phyloP scores from a whole-genome alignment of 2,888 invertebrate species.

The Hemaris fuciformis region DNA sequence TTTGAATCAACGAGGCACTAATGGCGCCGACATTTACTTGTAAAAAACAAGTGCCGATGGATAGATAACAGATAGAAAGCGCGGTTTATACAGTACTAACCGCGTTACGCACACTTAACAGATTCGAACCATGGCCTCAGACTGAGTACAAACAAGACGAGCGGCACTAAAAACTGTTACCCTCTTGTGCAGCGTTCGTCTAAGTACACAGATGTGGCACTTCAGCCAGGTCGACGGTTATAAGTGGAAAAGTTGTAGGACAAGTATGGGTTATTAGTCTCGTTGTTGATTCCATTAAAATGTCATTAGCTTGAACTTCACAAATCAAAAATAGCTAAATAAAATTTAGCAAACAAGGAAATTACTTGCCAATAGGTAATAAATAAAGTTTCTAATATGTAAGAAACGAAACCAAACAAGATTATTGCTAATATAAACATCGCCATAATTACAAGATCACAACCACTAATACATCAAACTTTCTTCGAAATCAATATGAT shows the following conservation, averaged over 20 bases:
- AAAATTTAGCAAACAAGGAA: neutral
- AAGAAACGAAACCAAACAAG: neutral
- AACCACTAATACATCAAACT: neutral
- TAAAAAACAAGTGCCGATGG: constrained; percentile 61
- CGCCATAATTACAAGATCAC: neutral
- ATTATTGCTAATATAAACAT: neutral
- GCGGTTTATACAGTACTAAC: constrained; percentile 63
- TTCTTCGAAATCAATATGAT: neutral
- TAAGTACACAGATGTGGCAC: neutral
- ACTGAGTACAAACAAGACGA: constrained; percentile 16
- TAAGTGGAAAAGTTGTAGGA: neutral
- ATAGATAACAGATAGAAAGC: constrained; percentile 75
- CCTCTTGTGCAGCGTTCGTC: neutral
- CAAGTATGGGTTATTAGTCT: neutral
- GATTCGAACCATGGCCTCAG: constrained; percentile 24
- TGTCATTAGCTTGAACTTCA: neutral
- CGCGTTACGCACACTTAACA: constrained; percentile 71
- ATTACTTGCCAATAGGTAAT: too few relatives aligned
- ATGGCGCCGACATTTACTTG: constrained; percentile 59
- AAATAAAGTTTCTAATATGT: too few relatives aligned
- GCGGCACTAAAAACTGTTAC: constrained; percentile 12
- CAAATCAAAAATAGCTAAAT: neutral
- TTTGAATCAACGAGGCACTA: constrained; percentile 56
- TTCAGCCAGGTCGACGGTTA: neutral
- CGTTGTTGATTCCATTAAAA: neutral